Evolutionary conservation across 2,797 vertebrate species (phyloP), one percentile per base, ranked within the genome.

Genomic region (Thunnus albacares): DNA sequence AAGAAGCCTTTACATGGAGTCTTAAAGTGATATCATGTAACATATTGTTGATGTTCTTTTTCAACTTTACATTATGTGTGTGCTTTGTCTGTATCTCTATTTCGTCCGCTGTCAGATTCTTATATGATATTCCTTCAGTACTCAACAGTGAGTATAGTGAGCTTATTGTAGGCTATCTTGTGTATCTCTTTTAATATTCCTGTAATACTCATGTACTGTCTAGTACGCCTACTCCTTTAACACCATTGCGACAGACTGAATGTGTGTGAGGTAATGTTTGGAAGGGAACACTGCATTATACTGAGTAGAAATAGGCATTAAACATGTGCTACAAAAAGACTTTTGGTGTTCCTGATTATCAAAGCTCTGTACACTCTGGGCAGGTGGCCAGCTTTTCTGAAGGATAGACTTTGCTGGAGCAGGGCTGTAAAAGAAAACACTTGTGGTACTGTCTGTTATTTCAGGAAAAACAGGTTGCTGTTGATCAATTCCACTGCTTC

Each of bases 391-490:
- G 22, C 30, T 51, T 77, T 51, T 66, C 12, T 73, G 28, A 38
- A 20, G 51, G n/a, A 22, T 5, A 60, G 56, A 24, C 53, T 47
- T 12, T 10, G 17, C 30, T 18, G 6, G 33, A 63, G 43, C 45
- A 57, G 26, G 2, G 38, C 70, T 71, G 74, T 43, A 79, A 14
- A 49, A 75, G 62, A 85, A 83, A 93, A 92, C 86, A 91, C 82
- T 77, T 71, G 79, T 30, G 59, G 28, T 28, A 62, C 57, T 78
- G 71, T 79, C 81, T 92, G 83, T 91, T 64, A 89, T 90, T 93
- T 93, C 95, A 85, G 91, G 95, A 92, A 93, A 85, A 94, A 96
- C 95, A 74, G 92, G 95, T 95, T 94, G 75, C 87, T 91, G 87
- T 83, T 82, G 79, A 92, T 89, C 84, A 74, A 22, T 82, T 72